A percentile compares a stretch with the other conserved stretches of the same genome.
Evolutionary conservation across 2,888 invertebrate genomes (phyloP).

Genomic region (Dilophus febrilis): DNA sequence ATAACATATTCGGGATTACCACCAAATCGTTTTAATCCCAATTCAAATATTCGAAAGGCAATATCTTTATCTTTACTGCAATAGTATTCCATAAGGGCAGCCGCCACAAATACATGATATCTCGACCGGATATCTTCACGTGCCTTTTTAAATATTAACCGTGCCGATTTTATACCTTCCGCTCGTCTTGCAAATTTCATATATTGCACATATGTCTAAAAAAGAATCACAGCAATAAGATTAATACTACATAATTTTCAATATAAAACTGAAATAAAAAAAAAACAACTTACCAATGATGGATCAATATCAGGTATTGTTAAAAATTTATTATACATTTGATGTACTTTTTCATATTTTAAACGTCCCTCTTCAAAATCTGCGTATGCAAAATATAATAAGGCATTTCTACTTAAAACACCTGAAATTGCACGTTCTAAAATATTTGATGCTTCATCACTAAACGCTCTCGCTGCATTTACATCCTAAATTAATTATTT

Average conservation of each 20-base stretch:
- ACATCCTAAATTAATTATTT: slow-evolving; percentile 48
- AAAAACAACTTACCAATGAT: slow-evolving; percentile 51
- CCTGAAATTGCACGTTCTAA: slow-evolving; percentile 87
- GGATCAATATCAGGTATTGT: slow-evolving; percentile 86
- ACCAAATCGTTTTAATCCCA: slow-evolving; percentile 92
- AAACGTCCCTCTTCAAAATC: slow-evolving; percentile 96
- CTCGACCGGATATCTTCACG: slow-evolving; percentile 71
- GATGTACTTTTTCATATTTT: slow-evolving; percentile 90
- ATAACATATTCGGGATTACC: slow-evolving; percentile 89
- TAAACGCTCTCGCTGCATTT: slow-evolving; percentile 79
- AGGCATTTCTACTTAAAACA: slow-evolving; percentile 74
- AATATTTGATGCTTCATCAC: slow-evolving; percentile 87
- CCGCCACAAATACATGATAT: slow-evolving; percentile 91
- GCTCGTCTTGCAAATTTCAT: slow-evolving; percentile 97
- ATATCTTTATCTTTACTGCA: slow-evolving; percentile 96
- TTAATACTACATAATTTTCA: slow-evolving; percentile 1
- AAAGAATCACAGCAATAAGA: slow-evolving; percentile 8
- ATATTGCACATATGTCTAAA: slow-evolving; percentile 86
- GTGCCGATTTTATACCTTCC: slow-evolving; percentile 93
- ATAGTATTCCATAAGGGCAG: slow-evolving; percentile 98
- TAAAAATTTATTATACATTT: slow-evolving; percentile 83
- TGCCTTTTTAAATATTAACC: slow-evolving; percentile 87
- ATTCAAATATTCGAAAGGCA: slow-evolving; percentile 90
- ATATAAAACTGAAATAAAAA: slow-evolving; percentile 3
- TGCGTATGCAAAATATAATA: slow-evolving; percentile 94